Base-by-base conservation (phyloP, 2,797 vertebrate species). In the Chaenodraco wilsoni region DNA sequence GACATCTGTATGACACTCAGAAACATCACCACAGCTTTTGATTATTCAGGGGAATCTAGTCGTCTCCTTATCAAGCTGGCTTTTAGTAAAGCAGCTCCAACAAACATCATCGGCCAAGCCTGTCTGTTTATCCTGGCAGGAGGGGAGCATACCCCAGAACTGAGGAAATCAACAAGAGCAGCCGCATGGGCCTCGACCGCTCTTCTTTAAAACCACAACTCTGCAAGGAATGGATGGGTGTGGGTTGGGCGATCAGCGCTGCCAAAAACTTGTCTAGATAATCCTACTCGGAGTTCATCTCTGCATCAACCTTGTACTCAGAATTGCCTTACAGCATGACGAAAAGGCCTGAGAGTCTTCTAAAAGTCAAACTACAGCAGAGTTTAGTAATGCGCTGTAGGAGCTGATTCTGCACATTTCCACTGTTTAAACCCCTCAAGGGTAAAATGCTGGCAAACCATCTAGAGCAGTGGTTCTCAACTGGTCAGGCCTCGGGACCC, bases 101-200 rank as follows among this genome's bases (percentile, higher is more conserved):
- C 74, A 55, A 79, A 63, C 69, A 54, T 87, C 51, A 21, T 80
- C 82, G 63, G 78, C 78, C 79, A 76, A 61, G 74, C 49, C 73
- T 60, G 67, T 76, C 67, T 90, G 89, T 88, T 95, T 94, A 85
- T 93, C 80, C 93, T 94, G 92, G 90, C 91, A 68, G 54, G 37
- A 51, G 54, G 50, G 86, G 82, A 75, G 82, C 91, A 93, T 87
- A 78, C 81, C 88, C 85, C 86, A 90, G 84, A 78, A 83, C 88
- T 91, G 87, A 90, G 84, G 85, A 87, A 88, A 91, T 60, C 81
- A 77, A 88, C 91, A 91, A 87, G 79, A 89, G 83, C 46, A 81
- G 31, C 54, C 49, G 17, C 69, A 64, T 64, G 60, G 79, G 74
- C 78, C 76, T 68, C 67, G 63, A 74, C 83, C 74, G 68, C 74